Evolutionary conservation across 2,888 invertebrate genomes (phyloP).

Genomic region (Eurois occulta): DNA sequence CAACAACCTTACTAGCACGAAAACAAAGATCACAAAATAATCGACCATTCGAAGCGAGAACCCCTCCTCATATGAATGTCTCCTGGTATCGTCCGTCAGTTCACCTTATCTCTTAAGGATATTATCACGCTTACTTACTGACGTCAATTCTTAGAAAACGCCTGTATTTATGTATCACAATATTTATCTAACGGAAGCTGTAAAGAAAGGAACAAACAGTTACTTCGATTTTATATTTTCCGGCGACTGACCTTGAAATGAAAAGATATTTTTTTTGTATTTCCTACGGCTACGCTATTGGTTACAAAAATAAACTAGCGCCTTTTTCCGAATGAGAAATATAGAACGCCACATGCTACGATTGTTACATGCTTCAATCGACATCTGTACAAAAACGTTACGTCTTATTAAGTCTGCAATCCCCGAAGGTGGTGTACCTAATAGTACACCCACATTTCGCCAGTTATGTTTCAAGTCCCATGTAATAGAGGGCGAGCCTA

Average conservation of each 20-base stretch:
- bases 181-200: constrained; percentile 54
- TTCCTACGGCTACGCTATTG: not conserved
- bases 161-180: constrained; percentile 21
- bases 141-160: constrained; percentile 51
- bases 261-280: constrained; percentile 4
- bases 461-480: too few relatives aligned
- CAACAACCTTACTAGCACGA: not conserved
- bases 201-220: constrained; percentile 25
- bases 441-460: too few relatives aligned
- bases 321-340: not conserved
- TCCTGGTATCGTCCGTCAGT: constrained; percentile 3
- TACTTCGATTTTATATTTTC: constrained; percentile 35
- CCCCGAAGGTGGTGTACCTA: too few relatives aligned
- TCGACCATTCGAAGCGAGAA: not conserved
- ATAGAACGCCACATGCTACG: too few relatives aligned
- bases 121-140: constrained; percentile 1
- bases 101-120: constrained; percentile 14
- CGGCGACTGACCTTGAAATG: constrained; percentile 20
- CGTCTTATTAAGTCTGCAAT: too few relatives aligned
- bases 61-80: too few relatives aligned
- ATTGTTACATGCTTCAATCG: not conserved
- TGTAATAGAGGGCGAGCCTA: too few relatives aligned
- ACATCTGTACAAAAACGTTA: too few relatives aligned
- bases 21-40: not conserved
- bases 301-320: not conserved